phyloP scores from a whole-genome alignment of 2,113 vertebrate species.

The Xiphias gladius region DNA sequence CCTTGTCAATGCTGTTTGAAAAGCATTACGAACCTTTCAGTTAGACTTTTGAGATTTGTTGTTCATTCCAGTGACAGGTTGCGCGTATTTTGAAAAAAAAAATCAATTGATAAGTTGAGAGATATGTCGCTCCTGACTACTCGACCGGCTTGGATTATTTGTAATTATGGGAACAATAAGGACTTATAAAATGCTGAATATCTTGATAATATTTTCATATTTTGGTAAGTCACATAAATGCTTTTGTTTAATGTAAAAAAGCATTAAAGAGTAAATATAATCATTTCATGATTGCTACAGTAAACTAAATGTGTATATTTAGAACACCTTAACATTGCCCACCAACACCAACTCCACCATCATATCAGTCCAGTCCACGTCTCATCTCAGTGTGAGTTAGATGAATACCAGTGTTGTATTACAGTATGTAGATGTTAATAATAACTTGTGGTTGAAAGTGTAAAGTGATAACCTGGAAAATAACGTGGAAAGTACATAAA shows the following conservation, averaged over 20 bases:
- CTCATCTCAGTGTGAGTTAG: neutral
- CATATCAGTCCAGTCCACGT: neutral
- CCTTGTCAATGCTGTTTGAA: neutral
- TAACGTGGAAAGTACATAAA: conserved; percentile 8
- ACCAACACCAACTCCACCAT: conserved; percentile 35
- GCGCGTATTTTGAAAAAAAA: too few relatives aligned
- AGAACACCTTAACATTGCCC: conserved; percentile 39
- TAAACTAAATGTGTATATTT: conserved; percentile 21
- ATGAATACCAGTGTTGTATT: conserved; percentile 24
- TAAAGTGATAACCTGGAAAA: neutral
- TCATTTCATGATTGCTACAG: conserved; percentile 49
- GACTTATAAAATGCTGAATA: conserved; percentile 74
- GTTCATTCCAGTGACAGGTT: neutral
- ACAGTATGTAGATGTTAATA: conserved; percentile 2
- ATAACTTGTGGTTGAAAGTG: conserved; percentile 28
- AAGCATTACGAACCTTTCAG: neutral
- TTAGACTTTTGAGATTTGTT: neutral
- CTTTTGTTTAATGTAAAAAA: conserved; percentile 50
- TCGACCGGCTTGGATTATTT: neutral
- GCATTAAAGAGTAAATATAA: conserved; percentile 58
- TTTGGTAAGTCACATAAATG: conserved; percentile 58
- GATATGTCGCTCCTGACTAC: conserved; percentile 10
- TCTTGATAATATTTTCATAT: conserved; percentile 48
- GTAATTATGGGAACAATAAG: conserved; percentile 59
- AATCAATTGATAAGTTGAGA: neutral